These are phyloP conservation scores for Melanotaenia parkinsoni DNA, from an alignment of 2,797 vertebrate genomes.

Conservation along the genomic window DNA sequence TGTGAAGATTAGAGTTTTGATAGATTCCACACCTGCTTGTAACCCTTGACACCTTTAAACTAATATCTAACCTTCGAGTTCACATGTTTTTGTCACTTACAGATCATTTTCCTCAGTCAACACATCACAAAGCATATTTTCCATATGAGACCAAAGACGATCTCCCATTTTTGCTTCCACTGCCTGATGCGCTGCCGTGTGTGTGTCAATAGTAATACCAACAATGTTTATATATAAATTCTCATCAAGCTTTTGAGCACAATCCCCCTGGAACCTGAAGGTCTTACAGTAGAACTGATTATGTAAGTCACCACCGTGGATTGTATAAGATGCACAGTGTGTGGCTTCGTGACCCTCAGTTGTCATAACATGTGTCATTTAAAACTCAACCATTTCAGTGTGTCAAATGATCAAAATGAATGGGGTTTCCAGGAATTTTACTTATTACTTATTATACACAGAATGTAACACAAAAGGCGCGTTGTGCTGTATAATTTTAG, in stretches of 20 bases:
- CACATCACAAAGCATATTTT: neutral
- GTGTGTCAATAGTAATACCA: constrained; percentile 11
- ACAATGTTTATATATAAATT: constrained; percentile 41
- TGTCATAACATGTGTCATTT: constrained; percentile 31
- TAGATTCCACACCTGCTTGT: neutral
- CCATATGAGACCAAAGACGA: neutral
- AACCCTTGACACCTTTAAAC: neutral
- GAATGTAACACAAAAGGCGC: neutral
- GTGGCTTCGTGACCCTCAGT: constrained; percentile 17
- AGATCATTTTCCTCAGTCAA: neutral
- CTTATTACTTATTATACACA: neutral
- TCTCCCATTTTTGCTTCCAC: neutral
- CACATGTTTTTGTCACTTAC: neutral
- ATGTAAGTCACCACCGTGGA: constrained; percentile 38
- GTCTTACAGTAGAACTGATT: constrained; percentile 42
- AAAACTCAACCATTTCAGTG: constrained; percentile 3
- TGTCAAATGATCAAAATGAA: constrained; percentile 21
- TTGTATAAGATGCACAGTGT: constrained; percentile 43
- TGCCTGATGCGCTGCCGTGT: constrained; percentile 9
- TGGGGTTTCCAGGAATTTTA: constrained; percentile 12
- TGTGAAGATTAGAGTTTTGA: neutral
- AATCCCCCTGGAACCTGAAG: constrained; percentile 31
- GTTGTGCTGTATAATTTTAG: constrained; percentile 1
- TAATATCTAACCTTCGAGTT: neutral
- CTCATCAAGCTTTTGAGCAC: constrained; percentile 22